Evolutionary conservation across 2,888 invertebrate genomes (phyloP), one percentile per base, ranked within the genome.

Genomic region (Pseudoips prasinana): DNA sequence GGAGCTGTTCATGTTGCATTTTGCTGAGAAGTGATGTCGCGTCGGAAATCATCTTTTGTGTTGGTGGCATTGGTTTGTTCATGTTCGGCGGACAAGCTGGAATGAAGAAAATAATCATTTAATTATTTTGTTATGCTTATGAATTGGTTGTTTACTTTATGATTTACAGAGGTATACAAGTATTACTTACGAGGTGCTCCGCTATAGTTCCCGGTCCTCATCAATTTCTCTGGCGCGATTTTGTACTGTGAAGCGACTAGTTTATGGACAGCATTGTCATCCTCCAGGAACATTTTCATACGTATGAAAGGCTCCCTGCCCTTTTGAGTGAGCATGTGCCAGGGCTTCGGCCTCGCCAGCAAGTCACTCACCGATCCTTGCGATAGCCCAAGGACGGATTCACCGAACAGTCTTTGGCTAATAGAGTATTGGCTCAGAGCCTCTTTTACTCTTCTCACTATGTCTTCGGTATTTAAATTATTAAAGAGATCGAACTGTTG

Each of bases 401-500:
- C 99, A 5, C 99, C 99, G 72, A 99, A 99, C 28, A 99, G 90
- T 54, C 99, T 92, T 86, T 99, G 99, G 64, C 98, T 98, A 70
- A 99, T 97, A 49, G 97, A 97, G 82, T 97, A 98, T 82, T 97
- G 97, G 60, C 97, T 97, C 33, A 97, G 86, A 61, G 97, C 96
- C 83, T 98, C 97, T 81, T 97, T 97, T 10, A 97, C 97, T 85
- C 97, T 95, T 66, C 97, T 94, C 32, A 99, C 99, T 58, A 99
- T 97, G 52, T 99, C 98, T 86, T 99, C 99, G 1, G 99, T 99
- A 79, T 99, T 98, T 50, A 99, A 91, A 78, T 97, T 97, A 75
- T 98, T 96, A 89, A 98, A 98, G 88, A 97, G 94, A 83, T 99
- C 99, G 82, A 99, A 99, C 74, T 99, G 98, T 67, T 99, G 98